Evolutionary conservation across 1,140 invertebrate genomes (phyloP), one percentile per base, ranked within the genome.

Genomic region (Antheraea pernyi): DNA sequence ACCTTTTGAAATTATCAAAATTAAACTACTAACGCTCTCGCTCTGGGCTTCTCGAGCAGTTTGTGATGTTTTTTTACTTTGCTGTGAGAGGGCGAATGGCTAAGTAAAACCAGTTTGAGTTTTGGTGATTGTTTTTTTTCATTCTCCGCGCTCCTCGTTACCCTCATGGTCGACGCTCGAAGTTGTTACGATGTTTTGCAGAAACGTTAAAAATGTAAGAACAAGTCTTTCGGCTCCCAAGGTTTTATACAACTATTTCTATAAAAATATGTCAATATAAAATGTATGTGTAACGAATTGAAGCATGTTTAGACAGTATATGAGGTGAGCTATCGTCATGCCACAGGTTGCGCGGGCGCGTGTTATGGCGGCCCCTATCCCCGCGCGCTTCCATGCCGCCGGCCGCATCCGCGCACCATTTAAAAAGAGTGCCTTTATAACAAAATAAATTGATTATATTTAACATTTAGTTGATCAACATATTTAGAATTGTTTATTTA

Each of bases 391-490:
- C 86, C 86, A 88, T 60, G 73, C 73, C 77, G 75, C 72, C 67
- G 58, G 13, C 72, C 79, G 70, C 79, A 74, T 46, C 64, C 22
- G 19, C 76, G 76, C 76, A 64, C 78, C 75, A 71, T 74, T 72
- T 70, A 76, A 73, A 68, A 79, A 79, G 74, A 89, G 89, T 92
- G 89, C 88, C 89, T 92, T 91, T 86, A 82, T 84, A 84, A 77
- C 78, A 75, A 83, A 80, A 84, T 81, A 90, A 89, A 89, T 89
- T 82, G 82, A 89, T 84, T 89, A 86, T 92, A 90, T 91, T 92
- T 92, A 91, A 91, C 88, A 86, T 88, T 89, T 92, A 91, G 88
- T 90, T 91, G 72, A 91, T 86, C 85, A 79, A 86, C 77, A 92
- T 91, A 89, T 86, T 84, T 82, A 80, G 22, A 30, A 86, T 87